phyloP scores from a whole-genome alignment of 2,888 invertebrate species.

The Andricus quercusramuli region DNA sequence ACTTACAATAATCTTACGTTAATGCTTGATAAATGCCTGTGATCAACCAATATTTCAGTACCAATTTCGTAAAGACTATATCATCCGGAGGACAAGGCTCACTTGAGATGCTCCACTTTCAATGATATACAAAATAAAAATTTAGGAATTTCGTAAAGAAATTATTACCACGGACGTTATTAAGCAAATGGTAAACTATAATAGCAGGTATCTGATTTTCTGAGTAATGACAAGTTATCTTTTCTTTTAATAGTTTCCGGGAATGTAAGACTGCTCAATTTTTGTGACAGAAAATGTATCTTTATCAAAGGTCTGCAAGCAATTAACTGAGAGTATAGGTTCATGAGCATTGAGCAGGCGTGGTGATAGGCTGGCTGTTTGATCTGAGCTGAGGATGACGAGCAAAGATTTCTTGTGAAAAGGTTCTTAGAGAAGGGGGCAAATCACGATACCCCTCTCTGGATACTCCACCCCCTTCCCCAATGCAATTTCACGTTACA shows the following conservation, averaged over 20 bases:
- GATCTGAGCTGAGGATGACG: constrained; percentile 38
- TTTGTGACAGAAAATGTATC: not conserved
- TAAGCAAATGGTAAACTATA: not conserved
- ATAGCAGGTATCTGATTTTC: not conserved
- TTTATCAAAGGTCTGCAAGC: not conserved
- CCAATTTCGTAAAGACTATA: not conserved
- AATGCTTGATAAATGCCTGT: no score
- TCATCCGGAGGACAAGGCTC: not conserved
- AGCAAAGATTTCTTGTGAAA: constrained; percentile 35
- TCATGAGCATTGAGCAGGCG: not conserved
- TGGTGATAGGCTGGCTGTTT: constrained; percentile 4
- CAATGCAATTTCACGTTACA: no score
- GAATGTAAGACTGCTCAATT: not conserved
- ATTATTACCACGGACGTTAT: no score
- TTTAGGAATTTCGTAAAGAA: not conserved
- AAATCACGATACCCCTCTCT: constrained; percentile 58
- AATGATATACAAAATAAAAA: not conserved
- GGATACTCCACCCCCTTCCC: constrained; percentile 44
- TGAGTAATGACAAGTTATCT: not conserved
- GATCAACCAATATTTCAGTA: not conserved
- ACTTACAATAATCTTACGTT: no score
- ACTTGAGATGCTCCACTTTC: constrained; percentile 13
- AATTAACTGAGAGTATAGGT: not conserved
- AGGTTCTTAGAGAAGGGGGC: constrained; percentile 48
- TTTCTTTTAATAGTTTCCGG: not conserved